Base-by-base conservation (phyloP, 2,888 invertebrate species). In the Temnothorax unifasciatus region DNA sequence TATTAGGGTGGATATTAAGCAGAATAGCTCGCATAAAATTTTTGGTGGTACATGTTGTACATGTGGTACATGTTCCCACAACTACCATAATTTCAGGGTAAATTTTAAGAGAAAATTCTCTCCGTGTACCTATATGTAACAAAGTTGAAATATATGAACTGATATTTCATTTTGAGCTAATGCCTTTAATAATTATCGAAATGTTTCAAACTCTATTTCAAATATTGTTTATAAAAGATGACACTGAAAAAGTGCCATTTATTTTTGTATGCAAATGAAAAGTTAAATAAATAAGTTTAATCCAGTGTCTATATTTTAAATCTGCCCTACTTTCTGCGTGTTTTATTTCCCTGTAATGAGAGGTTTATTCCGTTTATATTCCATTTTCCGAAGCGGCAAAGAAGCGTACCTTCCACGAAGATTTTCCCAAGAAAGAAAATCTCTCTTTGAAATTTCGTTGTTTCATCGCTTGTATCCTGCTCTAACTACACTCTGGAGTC, bases 401-500 rank as follows among this genome's bases (percentile, higher is more conserved):
- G 21, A 38, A 38, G 63, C 18, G 29, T 54, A 52, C 3, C 21
- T 38, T 34, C 11, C 6, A 54, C 44, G 25, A 34, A 76, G 76
- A 44, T 61, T 81, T 59, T 52, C 21, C 34, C 50, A 61, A 29
- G 59, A 59, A 82, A 41, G 21, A 73, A 74, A 77, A 79, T 83
- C 63, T 79, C 81, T 59, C 61, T 83, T 83, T 54, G 64, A 85
- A 83, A 85, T 83, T 85, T 85, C 18, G 59, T 81, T 69, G 59
- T 79, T 81, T 50, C 71, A 81, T 34, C 77, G 47, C 77, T 69
- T 66, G 52, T 63, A 68, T 69, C n/a, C 69, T 63, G 57, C 82
- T 82, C 50, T 63, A 85, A 85, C 85, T 82, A 73, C 76, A 71
- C 85, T 85, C 82, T n/a, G 3, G 76, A 71, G 82, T 75, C 82